phyloP scores from a whole-genome alignment of 1,140 invertebrate species.

The Drosophila grimshawi region DNA sequence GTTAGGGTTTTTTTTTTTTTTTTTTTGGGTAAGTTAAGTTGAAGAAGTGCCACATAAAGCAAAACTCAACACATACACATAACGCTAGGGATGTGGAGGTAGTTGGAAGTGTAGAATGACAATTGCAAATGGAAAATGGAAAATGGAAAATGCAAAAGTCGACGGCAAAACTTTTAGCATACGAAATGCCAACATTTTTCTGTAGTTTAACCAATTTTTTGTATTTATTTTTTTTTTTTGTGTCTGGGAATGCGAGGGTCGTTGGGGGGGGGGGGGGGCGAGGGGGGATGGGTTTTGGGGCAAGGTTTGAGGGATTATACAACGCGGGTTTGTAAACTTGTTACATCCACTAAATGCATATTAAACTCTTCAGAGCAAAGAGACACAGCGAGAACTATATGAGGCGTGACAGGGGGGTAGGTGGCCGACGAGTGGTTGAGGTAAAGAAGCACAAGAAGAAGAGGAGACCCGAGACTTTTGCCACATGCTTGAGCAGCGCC shows the following conservation, averaged over 20 bases:
- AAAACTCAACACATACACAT: conserved; percentile 6
- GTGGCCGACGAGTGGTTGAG: too few species aligned
- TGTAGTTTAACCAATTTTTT: background rate
- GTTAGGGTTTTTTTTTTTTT: conserved; percentile 2
- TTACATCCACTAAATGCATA: conserved; percentile 81
- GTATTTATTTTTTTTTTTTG: background rate
- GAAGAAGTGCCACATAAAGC: conserved; percentile 33
- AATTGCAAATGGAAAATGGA: conserved; percentile 19
- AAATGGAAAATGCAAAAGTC: conserved; percentile 13
- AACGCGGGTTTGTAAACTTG: conserved; percentile 69
- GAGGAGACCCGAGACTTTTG: background rate
- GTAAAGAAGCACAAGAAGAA: background rate
- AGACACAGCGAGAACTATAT: background rate
- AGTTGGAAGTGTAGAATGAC: conserved; percentile 6
- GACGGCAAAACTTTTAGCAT: background rate
- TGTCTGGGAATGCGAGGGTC: background rate
- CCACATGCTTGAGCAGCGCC: conserved; percentile 62
- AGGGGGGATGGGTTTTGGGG: background rate
- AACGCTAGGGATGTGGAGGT: background rate
- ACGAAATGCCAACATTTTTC: conserved; percentile 12
- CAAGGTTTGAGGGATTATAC: conserved; percentile 46
- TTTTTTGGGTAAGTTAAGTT: conserved; percentile 12
- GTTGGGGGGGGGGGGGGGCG: background rate
- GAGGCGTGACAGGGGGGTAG: background rate
- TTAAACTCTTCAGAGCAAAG: conserved; percentile 73